Percentiles rank a stretch among this genome's conserved stretches.
Conservation (phyloP, 2,797 vertebrate genomes). For the Ctenochaetus hawaiiensis region DNA sequence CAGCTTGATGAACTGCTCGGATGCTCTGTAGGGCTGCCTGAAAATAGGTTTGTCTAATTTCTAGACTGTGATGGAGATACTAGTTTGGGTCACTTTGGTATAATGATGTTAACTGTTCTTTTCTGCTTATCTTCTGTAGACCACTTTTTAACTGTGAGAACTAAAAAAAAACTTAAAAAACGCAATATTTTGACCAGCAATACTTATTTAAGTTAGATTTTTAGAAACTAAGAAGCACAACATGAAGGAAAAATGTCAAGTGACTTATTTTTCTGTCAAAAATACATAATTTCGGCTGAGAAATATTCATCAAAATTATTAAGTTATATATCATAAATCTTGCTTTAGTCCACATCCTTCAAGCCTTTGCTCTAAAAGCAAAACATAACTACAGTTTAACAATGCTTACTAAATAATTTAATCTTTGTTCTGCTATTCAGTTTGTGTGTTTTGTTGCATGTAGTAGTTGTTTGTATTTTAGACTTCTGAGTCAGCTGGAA, state of each 20-base stretch:
- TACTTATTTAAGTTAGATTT: no score
- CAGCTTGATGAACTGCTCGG: slow-evolving; percentile 61
- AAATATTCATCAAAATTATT: no score
- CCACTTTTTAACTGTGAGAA: neutral
- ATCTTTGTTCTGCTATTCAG: neutral
- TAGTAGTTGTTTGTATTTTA: neutral
- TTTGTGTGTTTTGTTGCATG: neutral
- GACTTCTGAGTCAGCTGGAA: neutral
- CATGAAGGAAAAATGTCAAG: no score
- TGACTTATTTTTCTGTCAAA: no score
- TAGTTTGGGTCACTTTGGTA: slow-evolving; percentile 23
- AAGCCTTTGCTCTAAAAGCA: no score
- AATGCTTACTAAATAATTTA: neutral
- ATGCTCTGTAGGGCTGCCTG: slow-evolving; percentile 32
- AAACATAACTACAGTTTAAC: neutral
- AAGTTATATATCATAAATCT: no score
- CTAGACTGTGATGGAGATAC: slow-evolving; percentile 21
- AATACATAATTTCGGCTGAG: no score
- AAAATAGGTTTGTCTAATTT: slow-evolving; percentile 63
- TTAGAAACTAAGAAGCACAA: no score
- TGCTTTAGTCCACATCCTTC: no score
- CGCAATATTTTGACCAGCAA: no score
- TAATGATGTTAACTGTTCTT: slow-evolving; percentile 4
- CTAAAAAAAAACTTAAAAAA: neutral
- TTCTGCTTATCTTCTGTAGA: neutral